Percentiles rank a stretch among this genome's conserved stretches.
Conservation (phyloP, 1,140 invertebrate species). For the Nephotettix cincticeps region DNA sequence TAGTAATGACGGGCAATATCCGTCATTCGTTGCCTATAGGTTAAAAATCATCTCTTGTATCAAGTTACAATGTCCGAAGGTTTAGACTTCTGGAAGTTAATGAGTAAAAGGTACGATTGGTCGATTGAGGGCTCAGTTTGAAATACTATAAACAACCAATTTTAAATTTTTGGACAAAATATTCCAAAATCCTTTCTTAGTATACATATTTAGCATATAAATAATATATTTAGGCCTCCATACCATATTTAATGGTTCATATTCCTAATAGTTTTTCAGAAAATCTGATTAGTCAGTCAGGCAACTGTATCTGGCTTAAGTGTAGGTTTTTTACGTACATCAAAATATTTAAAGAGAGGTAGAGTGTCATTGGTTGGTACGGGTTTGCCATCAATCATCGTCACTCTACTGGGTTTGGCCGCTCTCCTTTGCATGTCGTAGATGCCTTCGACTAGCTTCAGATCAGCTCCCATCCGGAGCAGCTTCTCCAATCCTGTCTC, state of each 20-base stretch:
- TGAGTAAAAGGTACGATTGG: too few species aligned
- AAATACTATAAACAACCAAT: not conserved
- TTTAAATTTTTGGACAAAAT: not conserved
- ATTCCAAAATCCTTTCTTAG: not conserved
- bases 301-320: too few species aligned
- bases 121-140: too few species aligned
- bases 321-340: too few species aligned
- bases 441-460: not conserved
- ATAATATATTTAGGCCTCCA: not conserved
- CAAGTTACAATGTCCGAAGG: too few species aligned
- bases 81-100: too few species aligned
- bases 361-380: constrained; percentile 2
- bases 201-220: not conserved
- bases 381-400: not conserved
- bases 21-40: too few species aligned
- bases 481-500: constrained; percentile 9
- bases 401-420: not conserved
- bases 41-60: too few species aligned
- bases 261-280: not conserved
- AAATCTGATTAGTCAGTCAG: too few species aligned
- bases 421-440: not conserved
- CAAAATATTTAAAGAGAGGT: constrained; percentile 8
- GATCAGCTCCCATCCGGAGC: not conserved
- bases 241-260: not conserved
- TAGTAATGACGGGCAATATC: too few species aligned